Conservation (phyloP, 2,888 invertebrate species). For the Noctua janthe region DNA sequence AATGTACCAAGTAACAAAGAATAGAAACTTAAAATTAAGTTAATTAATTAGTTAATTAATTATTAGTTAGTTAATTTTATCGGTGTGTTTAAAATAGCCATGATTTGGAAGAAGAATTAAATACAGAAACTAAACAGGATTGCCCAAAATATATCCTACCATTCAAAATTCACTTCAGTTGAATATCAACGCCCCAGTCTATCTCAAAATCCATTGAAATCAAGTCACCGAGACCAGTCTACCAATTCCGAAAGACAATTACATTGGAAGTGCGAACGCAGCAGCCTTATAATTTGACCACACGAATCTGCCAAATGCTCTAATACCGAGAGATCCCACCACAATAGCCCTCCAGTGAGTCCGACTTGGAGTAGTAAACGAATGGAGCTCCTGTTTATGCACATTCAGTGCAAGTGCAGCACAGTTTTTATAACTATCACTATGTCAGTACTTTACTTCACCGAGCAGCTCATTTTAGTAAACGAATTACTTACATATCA, state of each 20-base stretch:
- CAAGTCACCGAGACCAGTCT: slow-evolving; percentile 8
- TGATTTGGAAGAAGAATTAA: neutral
- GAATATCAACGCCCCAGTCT: neutral
- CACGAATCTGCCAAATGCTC: slow-evolving; percentile 36
- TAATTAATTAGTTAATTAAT: too few species aligned
- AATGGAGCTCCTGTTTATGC: slow-evolving; percentile 14
- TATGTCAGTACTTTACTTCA: neutral
- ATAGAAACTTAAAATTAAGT: too few species aligned
- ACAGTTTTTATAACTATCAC: neutral
- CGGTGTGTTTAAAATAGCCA: neutral
- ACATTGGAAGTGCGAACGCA: slow-evolving; percentile 40
- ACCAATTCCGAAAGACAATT: slow-evolving; percentile 44
- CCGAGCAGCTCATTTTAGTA: neutral
- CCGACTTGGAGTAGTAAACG: neutral
- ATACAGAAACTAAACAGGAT: neutral
- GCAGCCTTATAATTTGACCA: slow-evolving; percentile 61
- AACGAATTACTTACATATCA: neutral
- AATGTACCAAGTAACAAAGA: too few species aligned
- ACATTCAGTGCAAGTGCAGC: neutral
- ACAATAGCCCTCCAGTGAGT: slow-evolving; percentile 43
- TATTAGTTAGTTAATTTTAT: too few species aligned
- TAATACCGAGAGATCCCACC: slow-evolving; percentile 47
- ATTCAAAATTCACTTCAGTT: neutral
- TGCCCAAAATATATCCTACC: neutral
- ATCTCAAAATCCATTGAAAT: slow-evolving; percentile 1